Percentiles rank a stretch among this genome's conserved stretches.
phyloP scores from a whole-genome alignment of 2,888 invertebrate species.

The Parnassius orleans region DNA sequence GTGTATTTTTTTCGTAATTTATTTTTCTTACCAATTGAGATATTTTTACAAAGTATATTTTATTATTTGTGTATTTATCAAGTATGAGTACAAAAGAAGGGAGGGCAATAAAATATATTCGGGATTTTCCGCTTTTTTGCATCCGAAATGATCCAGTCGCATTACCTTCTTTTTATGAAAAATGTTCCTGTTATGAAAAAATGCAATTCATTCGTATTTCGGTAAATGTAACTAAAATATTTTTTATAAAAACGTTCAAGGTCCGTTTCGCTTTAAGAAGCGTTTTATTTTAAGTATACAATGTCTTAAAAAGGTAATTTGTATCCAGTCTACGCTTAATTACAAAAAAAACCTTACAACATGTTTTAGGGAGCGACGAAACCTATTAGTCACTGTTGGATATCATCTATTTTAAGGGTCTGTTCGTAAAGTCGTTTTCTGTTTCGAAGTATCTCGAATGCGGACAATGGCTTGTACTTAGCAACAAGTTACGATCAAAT shows the following conservation, averaged over 20 bases:
- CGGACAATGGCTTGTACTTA: slow-evolving; percentile 51
- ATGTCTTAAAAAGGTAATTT: slow-evolving; percentile 28
- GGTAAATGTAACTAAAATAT: slow-evolving; percentile 13
- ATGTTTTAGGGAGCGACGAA: slow-evolving; percentile 36
- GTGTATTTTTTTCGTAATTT: no score
- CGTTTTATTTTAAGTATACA: slow-evolving; percentile 23
- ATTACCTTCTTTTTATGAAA: slow-evolving; percentile 42
- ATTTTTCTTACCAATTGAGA: no score
- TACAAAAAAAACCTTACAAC: slow-evolving; percentile 27
- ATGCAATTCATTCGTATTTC: slow-evolving; percentile 22
- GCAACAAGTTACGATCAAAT: slow-evolving; percentile 60
- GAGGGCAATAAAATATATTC: slow-evolving; percentile 45
- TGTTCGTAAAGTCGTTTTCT: slow-evolving; percentile 38
- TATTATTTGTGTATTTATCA: slow-evolving; percentile 37
- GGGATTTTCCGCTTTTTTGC: slow-evolving; percentile 50
- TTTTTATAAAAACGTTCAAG: slow-evolving; percentile 9
- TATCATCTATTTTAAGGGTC: slow-evolving; percentile 41
- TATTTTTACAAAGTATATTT: no score
- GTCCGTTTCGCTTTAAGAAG: slow-evolving; percentile 7
- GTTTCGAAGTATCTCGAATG: slow-evolving; percentile 42
- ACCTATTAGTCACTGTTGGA: slow-evolving; percentile 54
- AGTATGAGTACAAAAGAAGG: slow-evolving; percentile 33
- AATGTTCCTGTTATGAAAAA: slow-evolving; percentile 24
- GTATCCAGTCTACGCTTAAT: slow-evolving; percentile 22
- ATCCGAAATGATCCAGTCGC: slow-evolving; percentile 53